Conservation (phyloP, 2,113 vertebrate species). For the Hippocampus zosterae region DNA sequence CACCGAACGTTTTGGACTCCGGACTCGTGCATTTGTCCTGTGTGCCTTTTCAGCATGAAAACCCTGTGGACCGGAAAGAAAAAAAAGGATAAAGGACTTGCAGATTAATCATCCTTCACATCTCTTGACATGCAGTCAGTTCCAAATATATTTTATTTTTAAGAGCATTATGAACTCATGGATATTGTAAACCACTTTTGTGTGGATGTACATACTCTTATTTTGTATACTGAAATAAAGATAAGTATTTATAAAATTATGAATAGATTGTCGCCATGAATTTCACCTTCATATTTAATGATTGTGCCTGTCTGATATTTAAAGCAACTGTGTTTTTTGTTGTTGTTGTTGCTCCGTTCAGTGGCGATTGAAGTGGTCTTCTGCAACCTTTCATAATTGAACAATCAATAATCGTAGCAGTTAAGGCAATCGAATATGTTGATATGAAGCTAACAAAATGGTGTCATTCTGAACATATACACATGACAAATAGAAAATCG, state of each 20-base stretch:
- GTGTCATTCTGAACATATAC: too few relatives aligned
- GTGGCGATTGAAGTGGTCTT: background rate
- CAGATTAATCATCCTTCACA: constrained; percentile 47
- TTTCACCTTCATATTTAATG: constrained; percentile 16
- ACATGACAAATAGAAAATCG: too few relatives aligned
- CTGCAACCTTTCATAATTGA: background rate
- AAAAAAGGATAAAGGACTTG: constrained; percentile 40
- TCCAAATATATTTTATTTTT: constrained; percentile 58
- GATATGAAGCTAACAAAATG: too few relatives aligned
- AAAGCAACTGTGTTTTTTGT: background rate
- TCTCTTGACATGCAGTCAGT: constrained; percentile 53
- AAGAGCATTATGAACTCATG: constrained; percentile 64
- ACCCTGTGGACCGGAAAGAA: constrained; percentile 56
- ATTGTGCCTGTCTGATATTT: background rate
- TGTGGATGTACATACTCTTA: constrained; percentile 90
- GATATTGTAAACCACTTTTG: constrained; percentile 83
- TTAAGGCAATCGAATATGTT: too few relatives aligned
- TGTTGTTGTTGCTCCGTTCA: background rate
- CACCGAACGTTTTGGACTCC: constrained; percentile 52
- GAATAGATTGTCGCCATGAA: constrained; percentile 67
- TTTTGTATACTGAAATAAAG: constrained; percentile 87
- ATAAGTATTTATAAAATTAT: constrained; percentile 95
- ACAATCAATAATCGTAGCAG: background rate
- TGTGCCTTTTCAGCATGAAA: constrained; percentile 38
- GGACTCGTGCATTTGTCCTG: constrained; percentile 23